Conservation (phyloP, 2,113 vertebrate species). For the Macheiramphus alcinus region DNA sequence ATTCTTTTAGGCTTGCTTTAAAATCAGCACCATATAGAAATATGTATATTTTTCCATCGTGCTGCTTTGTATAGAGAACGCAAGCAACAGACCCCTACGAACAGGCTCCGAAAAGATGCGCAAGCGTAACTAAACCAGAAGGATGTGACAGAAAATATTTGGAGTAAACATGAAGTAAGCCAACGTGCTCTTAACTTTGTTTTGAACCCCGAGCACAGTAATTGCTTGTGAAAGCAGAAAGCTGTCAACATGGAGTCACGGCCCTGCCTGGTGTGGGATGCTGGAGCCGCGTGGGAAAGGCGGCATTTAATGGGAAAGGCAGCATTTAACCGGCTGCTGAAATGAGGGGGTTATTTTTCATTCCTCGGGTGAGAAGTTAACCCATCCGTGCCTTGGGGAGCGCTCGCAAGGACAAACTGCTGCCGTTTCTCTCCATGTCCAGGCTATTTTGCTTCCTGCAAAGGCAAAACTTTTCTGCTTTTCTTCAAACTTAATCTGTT, state of each 20-base stretch:
- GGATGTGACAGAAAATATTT: background rate
- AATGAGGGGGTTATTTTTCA: background rate
- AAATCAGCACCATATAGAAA: background rate
- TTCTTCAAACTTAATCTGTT: background rate
- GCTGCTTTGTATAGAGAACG: background rate
- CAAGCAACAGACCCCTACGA: background rate
- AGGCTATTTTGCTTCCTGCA: background rate
- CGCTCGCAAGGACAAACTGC: background rate
- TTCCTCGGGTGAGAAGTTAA: background rate
- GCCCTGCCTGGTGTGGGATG: background rate
- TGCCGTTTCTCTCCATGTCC: background rate
- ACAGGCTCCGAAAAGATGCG: background rate
- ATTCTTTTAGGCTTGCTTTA: background rate
- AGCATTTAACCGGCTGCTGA: background rate
- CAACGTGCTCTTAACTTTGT: background rate
- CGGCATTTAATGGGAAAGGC: background rate
- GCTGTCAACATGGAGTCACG: background rate
- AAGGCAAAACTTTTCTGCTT: background rate
- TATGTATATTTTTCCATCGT: accelerated
- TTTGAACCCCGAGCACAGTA: background rate
- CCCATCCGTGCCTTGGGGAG: background rate
- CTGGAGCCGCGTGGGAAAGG: constrained; percentile 18
- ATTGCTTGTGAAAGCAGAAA: background rate
- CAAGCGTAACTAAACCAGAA: background rate
- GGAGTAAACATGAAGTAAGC: background rate